Base-by-base conservation (phyloP, 2,797 vertebrate genomes). In the Sebastes itinus region DNA sequence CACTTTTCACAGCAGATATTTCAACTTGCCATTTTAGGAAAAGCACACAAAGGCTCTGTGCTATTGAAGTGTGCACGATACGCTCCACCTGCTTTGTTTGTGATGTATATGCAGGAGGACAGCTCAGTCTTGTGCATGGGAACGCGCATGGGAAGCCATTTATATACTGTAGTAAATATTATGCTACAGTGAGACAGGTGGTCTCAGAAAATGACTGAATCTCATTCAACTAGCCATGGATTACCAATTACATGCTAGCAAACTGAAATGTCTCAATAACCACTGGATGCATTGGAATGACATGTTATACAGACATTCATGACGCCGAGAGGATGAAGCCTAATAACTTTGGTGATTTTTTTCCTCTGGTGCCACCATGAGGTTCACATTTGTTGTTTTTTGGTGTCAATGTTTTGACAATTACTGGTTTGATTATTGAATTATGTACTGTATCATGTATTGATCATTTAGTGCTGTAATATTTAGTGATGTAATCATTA, bases 141-240 rank as follows among this genome's bases (percentile, higher is more conserved):
- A 68, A 32, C 5, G 20, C 5, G 7, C 20, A 46, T 25, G 25
- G 20, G 10, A 7, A 32, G 33, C 46, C 4, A 5, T 33, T 74
- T 14, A n/a, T 28, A 38, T 42, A 32, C 32, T 62, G 38, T 16
- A 55, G 18, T 67, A 18, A 38, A 18, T 56, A 49, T 30, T 10
- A 55, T 32, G 59, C 52, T 42, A 42, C 5, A 28, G 52, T 38
- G 65, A 78, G 58, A 69, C 80, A 74, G 59, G 60, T 75, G 42
- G 13, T 54, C 38, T 59, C 18, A 67, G 1, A 20, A 49, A 0
- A 20, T 49, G 16, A 20, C 46, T 49, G 7, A 49, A 61, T 2
- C 59, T 11, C 25, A 18, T 59, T 23, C 49, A 54, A 14, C 25
- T 59, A 28, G 14, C 56, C 55, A 27, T 28, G 13, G 25, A 59